A percentile compares a stretch with the other conserved stretches of the same genome.
Conservation (phyloP, 2,113 vertebrate species). For the Melanostigma gelatinosum region DNA sequence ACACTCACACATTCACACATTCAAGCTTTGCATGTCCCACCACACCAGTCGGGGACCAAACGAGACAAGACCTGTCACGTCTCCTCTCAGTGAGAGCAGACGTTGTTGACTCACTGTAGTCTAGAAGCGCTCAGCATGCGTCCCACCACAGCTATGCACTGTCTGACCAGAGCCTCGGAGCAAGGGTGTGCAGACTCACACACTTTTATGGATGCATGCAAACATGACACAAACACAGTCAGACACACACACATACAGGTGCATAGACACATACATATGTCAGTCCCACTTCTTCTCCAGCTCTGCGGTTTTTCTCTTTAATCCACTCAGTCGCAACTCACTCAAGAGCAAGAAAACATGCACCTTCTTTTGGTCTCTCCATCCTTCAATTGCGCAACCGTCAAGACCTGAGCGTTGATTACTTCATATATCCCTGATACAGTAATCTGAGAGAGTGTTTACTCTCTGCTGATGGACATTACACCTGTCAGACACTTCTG, state of each 20-base stretch:
- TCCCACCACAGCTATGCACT: slow-evolving; percentile 83
- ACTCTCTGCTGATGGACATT: slow-evolving; percentile 25
- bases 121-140: slow-evolving; percentile 68
- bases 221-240: slow-evolving; percentile 61
- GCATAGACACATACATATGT: slow-evolving; percentile 21
- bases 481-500: slow-evolving; percentile 34
- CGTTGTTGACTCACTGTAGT: slow-evolving; percentile 82
- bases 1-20: slow-evolving; percentile 13
- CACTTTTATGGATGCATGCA: slow-evolving; percentile 64
- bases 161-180: slow-evolving; percentile 81
- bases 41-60: slow-evolving; percentile 57
- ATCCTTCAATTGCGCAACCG: slow-evolving; percentile 1
- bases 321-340: slow-evolving; percentile 32
- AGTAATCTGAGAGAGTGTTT: slow-evolving; percentile 25
- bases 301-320: slow-evolving; percentile 54
- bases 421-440: slow-evolving; percentile 20
- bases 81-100: slow-evolving; percentile 76
- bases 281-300: slow-evolving; percentile 37
- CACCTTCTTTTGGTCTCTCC: slow-evolving; percentile 29
- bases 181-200: slow-evolving; percentile 70
- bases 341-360: slow-evolving; percentile 22
- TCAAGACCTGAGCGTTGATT: slow-evolving; percentile 27
- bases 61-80: slow-evolving; percentile 77
- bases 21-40: slow-evolving; percentile 41
- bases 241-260: slow-evolving; percentile 61